Evolutionary conservation across 92 coral and sea anemone genomes (phyloP).

Genomic region (Epizoanthus fatuus): DNA sequence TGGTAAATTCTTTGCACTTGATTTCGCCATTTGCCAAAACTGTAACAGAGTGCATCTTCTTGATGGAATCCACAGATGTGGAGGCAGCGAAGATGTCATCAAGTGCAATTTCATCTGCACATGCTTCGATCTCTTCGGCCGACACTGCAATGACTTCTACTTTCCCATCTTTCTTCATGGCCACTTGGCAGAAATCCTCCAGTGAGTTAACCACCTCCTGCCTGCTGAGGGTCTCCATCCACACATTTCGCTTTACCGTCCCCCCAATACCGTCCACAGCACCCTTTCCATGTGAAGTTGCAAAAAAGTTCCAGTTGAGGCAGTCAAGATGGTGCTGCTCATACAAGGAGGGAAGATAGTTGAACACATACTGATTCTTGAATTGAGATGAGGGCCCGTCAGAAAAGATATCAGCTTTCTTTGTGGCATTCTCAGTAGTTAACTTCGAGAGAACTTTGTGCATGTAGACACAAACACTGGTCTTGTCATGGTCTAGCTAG

Average conservation of each 20-base stretch:
- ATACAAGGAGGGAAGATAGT: slow-evolving; percentile 49
- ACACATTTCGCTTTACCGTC: slow-evolving; percentile 60
- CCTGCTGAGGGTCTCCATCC: slow-evolving; percentile 68
- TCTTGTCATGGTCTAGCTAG: slow-evolving; percentile 72
- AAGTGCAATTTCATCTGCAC: slow-evolving; percentile 35
- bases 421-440: slow-evolving; percentile 38
- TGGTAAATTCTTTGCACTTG: slow-evolving; percentile 50
- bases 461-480: slow-evolving; percentile 60
- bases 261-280: slow-evolving; percentile 59
- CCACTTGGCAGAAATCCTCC: slow-evolving; percentile 52
- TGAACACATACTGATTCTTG: slow-evolving; percentile 70
- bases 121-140: slow-evolving; percentile 33
- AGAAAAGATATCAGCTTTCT: slow-evolving; percentile 62
- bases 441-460: slow-evolving; percentile 51
- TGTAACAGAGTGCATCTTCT: slow-evolving; percentile 57
- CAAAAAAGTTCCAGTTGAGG: slow-evolving; percentile 61
- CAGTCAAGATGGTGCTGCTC: slow-evolving; percentile 44
- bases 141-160: slow-evolving; percentile 55
- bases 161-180: slow-evolving; percentile 54
- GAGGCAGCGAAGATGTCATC: slow-evolving; percentile 57
- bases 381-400: slow-evolving; percentile 61
- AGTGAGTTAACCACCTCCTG: slow-evolving; percentile 56
- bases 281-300: slow-evolving; percentile 64
- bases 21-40: slow-evolving; percentile 47
- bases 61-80: slow-evolving; percentile 55